Evolutionary conservation across 2,888 invertebrate species (phyloP), one percentile per base, ranked within the genome.

Genomic region (Ormyrus rosae): DNA sequence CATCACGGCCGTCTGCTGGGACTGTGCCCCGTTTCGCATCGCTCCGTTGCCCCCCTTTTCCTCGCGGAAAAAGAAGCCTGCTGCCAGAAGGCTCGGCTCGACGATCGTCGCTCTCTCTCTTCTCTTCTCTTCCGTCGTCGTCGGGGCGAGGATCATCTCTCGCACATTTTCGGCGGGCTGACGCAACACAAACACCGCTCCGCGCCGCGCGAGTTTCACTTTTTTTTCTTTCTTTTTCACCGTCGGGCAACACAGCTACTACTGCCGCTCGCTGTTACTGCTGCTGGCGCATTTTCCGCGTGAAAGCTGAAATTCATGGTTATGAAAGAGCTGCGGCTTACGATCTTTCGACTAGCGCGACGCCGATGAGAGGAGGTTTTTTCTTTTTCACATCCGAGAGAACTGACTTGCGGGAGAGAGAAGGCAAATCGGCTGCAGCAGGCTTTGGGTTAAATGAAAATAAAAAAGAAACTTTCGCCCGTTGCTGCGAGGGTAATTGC

Each of bases 1-100:
- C 89, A 90, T 89, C 81, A 81, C 72, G 19, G 82, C 90, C 82
- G 90, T 90, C 85, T 90, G 90, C 83, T 90, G 90, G 82, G 87
- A 86, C 85, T 90, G 89, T 70, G 86, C 88, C 79, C 89, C 89
- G 90, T 90, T 89, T 48, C 81, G 68, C 76, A 76, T 68, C 34
- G 19, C 75, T 19, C 65, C 11, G 63, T n/a, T 48, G 61, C 51
- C 8, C 13, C 46, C 65, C 34, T 71, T 34, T 70, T 7, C 5
- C 46, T 63, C 34, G 34, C 34, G 34, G 34, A 2, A 34, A 34
- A 34, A 34, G 34, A 34, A 34, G 34, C 34, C 34, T 34, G 11
- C 11, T 48, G 63, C 48, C 46, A 7, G n/a, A n/a, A 9, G 10
- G 13, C 10, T 73, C 48, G 45, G 45, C 10, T 19, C 48, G 34